Base-by-base conservation (phyloP, 2,888 invertebrate genomes). In the Dryococelus australis region DNA sequence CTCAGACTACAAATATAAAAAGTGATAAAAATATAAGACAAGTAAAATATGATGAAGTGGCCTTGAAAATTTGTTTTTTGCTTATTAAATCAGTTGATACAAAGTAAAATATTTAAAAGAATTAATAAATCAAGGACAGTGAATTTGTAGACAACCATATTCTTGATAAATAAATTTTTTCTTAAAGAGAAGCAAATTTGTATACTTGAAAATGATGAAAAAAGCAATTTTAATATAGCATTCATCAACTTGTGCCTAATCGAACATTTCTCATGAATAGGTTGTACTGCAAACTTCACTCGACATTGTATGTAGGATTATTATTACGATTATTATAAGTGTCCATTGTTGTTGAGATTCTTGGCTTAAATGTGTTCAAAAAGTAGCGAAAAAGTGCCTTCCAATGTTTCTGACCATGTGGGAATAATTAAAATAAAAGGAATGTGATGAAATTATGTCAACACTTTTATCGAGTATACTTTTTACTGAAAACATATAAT, bases 311-410 rank as follows among this genome's bases (percentile, higher is more conserved):
- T 87, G 87, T 87, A 86, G 88, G 87, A 89, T 65, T 65, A 65
- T 65, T 65, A 65, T 65, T 65, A 65, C n/a, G 65, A 65, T 65
- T 65, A 65, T 65, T 65, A 88, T 88, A 88, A 87, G 87, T 89
- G 89, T 88, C 89, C 89, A 89, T 89, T 88, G 89, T 88, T 89
- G 88, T 89, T 89, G 88, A 87, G 87, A 88, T 86, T 89, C 89
- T 89, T 89, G 89, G 89, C 89, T 89, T 89, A 87, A 94, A 95
- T 95, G 95, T 95, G 95, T 96, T 95, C 95, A 95, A 95, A 95
- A 94, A 93, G 92, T 92, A 93, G 93, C 93, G 93, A 83, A 65
- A 65, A 92, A 96, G 96, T 96, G 96, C 96, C 96, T 96, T 96
- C 95, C 95, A 91, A 89, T 89, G 28, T 91, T 90, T 91, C 92